Conservation (phyloP, 2,113 vertebrate species). For the Stictonetta naevosa region DNA sequence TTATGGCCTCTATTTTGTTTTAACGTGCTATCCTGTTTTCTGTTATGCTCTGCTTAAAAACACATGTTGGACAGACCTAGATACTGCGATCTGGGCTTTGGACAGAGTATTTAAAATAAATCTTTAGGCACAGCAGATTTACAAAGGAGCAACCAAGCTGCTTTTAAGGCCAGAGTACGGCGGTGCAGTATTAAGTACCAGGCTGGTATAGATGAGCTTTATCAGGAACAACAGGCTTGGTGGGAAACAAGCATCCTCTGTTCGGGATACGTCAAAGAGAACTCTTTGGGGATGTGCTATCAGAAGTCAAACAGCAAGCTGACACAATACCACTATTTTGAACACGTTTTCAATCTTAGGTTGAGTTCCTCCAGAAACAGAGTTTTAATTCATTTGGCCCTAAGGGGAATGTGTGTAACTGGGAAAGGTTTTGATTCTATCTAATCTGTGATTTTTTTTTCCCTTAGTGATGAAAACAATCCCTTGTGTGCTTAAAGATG, state of each 20-base stretch:
- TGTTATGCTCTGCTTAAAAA: not conserved
- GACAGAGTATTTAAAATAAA: not conserved
- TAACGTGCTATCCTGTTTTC: not conserved
- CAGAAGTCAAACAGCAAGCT: slow-evolving; percentile 17
- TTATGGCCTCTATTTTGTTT: not conserved
- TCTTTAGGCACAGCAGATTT: not conserved
- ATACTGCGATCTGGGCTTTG: not conserved
- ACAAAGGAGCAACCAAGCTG: not conserved
- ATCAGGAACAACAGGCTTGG: slow-evolving; percentile 5
- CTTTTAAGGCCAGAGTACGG: not conserved
- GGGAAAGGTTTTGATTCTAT: slow-evolving; percentile 3
- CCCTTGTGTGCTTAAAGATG: not conserved
- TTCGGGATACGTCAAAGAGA: slow-evolving; percentile 17
- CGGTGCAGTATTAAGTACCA: not conserved
- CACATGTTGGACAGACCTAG: not conserved
- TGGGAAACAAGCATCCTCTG: slow-evolving; percentile 35
- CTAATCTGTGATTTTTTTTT: not conserved
- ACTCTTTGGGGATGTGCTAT: slow-evolving; percentile 43
- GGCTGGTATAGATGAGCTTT: slow-evolving; percentile 11
- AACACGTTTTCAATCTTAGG: not conserved
- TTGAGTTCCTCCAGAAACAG: not conserved
- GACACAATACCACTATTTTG: not conserved
- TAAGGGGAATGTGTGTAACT: not conserved
- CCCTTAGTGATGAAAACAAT: not conserved
- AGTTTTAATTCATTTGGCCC: slow-evolving; percentile 9